Evolutionary conservation across 2,113 vertebrate genomes (phyloP), one percentile per base, ranked within the genome.

Genomic region (Erythrolamprus reginae): DNA sequence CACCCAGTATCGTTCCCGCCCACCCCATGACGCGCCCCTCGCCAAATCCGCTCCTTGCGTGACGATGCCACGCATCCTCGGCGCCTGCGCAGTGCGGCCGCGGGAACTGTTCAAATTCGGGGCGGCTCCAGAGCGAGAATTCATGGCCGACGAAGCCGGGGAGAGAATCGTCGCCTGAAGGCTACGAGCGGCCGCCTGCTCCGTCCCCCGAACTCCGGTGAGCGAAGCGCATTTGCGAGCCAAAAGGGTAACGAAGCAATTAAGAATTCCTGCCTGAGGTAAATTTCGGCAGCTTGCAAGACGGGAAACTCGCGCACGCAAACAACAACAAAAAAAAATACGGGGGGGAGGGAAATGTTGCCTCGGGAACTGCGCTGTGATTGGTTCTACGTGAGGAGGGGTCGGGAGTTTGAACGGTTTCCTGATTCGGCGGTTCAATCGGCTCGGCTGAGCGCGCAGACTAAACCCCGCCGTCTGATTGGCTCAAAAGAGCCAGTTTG

Each of bases 41-140:
- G n/a, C 7, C 0, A 1, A 7, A 3, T 2, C 17, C 1, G 0
- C 10, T 24, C 1, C 1, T 1, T 15, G 58, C 89, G 84, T 15
- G 89, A 7, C 77, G 23, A 82, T 13, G 90, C 84, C 86, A 84
- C 15, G 33, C 58, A 15, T 24, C 48, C 15, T 2, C 8, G 2
- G 51, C 58, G 83, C 45, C 21, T 84, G 90, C 86, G 90, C 53
- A 83, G 0, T 17, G 28, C 42, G 4, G 1, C 65, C 86, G 90
- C 90, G 90, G 70, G 53, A 5, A 8, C 10, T 13, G 52, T 91
- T 91, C 77, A 91, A 91, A 91, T 3, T 3, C 2, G 24, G 5
- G 51, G 13, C 33, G 47, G 2, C 21, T 15, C 5, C 0, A 1
- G 5, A 17, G 19, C 0, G 85, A 47, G n/a, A 51, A 7, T 3